Conservation (phyloP, 2,797 vertebrate species). For the Alcedo atthis region DNA sequence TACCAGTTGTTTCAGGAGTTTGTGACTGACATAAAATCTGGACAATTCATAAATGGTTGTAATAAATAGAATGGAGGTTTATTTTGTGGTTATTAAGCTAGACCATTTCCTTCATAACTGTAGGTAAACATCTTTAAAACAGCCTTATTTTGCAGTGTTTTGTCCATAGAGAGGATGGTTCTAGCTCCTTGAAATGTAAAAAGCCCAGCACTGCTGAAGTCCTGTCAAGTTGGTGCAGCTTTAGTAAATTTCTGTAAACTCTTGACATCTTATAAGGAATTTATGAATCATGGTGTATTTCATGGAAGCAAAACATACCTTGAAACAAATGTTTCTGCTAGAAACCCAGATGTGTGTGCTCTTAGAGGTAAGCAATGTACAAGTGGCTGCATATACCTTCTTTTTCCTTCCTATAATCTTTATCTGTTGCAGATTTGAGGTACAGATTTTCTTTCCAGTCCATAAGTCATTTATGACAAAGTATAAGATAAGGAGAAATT, state of each 20-base stretch:
- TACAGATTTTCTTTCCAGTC: background rate
- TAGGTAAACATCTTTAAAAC: background rate
- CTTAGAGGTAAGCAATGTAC: background rate
- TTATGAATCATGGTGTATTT: background rate
- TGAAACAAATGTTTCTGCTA: background rate
- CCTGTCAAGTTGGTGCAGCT: background rate
- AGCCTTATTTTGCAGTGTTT: background rate
- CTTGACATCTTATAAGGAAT: background rate
- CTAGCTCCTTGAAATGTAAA: background rate
- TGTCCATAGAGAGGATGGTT: fast-evolving
- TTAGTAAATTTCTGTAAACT: background rate
- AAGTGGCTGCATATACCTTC: background rate
- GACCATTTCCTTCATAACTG: background rate
- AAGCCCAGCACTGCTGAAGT: background rate
- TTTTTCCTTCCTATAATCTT: background rate
- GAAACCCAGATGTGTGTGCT: background rate
- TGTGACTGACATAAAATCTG: background rate
- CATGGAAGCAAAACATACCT: background rate
- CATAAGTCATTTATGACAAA: background rate
- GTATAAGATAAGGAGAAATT: background rate
- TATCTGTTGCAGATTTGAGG: background rate
- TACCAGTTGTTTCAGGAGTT: background rate
- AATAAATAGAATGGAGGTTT: background rate
- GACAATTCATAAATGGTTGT: background rate
- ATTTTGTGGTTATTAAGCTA: background rate